Evolutionary conservation across 2,797 vertebrate species (phyloP).

Genomic region (Chrysocyon brachyurus): DNA sequence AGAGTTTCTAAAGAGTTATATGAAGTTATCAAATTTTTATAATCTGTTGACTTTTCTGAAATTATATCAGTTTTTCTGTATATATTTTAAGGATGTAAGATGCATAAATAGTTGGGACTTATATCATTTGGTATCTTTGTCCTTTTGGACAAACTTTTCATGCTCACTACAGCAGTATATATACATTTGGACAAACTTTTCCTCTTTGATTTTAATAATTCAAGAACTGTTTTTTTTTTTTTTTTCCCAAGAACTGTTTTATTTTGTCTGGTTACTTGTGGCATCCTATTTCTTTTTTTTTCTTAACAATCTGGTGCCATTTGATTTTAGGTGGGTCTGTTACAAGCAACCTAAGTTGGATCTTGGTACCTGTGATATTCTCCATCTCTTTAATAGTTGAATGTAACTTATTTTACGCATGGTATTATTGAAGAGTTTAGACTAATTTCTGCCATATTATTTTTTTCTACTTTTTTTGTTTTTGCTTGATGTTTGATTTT

Average conservation of each 20-base stretch:
- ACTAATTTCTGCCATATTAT: not conserved
- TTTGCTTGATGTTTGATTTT: not conserved
- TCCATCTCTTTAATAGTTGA: not conserved
- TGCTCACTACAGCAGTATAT: not conserved
- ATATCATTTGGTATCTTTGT: not conserved
- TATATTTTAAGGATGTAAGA: not conserved
- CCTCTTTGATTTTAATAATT: not conserved
- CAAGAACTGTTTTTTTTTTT: not conserved
- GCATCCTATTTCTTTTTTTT: not conserved
- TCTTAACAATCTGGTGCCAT: not conserved
- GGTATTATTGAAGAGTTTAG: not conserved
- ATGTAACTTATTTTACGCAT: not conserved
- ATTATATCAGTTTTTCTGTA: not conserved
- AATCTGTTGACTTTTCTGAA: not conserved
- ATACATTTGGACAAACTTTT: not conserved
- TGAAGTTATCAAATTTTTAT: not conserved
- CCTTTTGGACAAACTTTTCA: not conserved
- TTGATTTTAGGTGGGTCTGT: not conserved
- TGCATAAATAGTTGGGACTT: not conserved
- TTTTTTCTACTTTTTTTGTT: not conserved
- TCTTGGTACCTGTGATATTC: not conserved
- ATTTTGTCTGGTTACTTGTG: not conserved
- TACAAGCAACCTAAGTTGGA: not conserved
- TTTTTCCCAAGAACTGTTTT: not conserved
- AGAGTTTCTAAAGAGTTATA: not conserved